phyloP scores from a whole-genome alignment of 2,797 vertebrate species.

The Sarcoramphus papa region DNA sequence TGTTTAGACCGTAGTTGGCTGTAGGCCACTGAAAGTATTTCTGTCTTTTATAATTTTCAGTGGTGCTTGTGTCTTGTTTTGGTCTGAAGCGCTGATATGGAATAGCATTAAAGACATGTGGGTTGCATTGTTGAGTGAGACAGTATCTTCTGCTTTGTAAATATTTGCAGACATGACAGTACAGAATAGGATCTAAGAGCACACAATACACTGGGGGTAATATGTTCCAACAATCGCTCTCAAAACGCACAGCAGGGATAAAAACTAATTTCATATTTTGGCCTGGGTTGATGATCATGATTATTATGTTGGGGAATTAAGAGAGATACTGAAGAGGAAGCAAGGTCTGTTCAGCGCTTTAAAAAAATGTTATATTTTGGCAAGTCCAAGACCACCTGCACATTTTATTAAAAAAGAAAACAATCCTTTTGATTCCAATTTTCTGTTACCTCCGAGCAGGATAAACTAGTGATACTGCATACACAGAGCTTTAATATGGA shows the following conservation, averaged over 20 bases:
- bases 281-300: neutral
- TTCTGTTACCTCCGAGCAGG: neutral
- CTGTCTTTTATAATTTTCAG: neutral
- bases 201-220: neutral
- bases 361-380: neutral
- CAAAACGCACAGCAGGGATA: neutral
- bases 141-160: conserved; percentile 22
- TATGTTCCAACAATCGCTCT: neutral
- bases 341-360: neutral
- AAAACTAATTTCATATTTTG: conserved; percentile 10
- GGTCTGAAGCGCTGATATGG: conserved; percentile 14
- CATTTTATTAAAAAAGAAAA: conserved; percentile 1
- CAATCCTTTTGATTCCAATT: neutral
- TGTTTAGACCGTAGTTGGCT: conserved; percentile 17
- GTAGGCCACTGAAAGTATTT: conserved; percentile 19
- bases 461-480: neutral
- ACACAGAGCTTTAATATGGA: neutral
- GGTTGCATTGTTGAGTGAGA: neutral
- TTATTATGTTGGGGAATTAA: neutral
- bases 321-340: conserved; percentile 2
- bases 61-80: conserved; percentile 21
- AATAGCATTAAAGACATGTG: conserved; percentile 26
- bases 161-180: conserved; percentile 1
- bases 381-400: neutral
- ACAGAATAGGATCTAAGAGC: neutral